phyloP scores from a whole-genome alignment of 2,113 vertebrate species.

The Syrrhaptes paradoxus region DNA sequence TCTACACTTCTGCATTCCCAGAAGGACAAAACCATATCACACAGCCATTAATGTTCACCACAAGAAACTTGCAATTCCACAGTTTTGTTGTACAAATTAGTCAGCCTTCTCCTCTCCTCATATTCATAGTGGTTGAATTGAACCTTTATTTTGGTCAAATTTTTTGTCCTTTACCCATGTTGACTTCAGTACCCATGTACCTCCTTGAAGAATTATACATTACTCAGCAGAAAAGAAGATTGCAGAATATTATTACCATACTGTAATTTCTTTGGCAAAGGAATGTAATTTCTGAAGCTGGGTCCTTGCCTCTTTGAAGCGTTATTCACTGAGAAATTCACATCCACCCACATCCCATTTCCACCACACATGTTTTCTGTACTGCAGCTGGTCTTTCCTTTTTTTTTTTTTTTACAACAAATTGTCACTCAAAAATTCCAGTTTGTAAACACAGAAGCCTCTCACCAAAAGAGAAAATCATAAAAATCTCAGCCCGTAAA shows the following conservation, averaged over 20 bases:
- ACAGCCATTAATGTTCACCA: neutral
- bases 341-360: fast-evolving
- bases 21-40: neutral
- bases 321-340: neutral
- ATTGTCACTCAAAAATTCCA: neutral
- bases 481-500: too few relatives aligned
- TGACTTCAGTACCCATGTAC: neutral
- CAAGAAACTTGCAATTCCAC: neutral
- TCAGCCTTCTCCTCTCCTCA: neutral
- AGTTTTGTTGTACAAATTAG: neutral
- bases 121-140: neutral
- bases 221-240: neutral
- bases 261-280: neutral
- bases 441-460: neutral
- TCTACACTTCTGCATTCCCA: neutral
- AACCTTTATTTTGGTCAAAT: neutral
- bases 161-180: neutral
- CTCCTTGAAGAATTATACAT: neutral
- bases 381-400: neutral
- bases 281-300: neutral
- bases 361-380: neutral
- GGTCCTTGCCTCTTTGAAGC: neutral
- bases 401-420: neutral
- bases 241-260: neutral
- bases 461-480: neutral